Base-by-base conservation (phyloP, 2,797 vertebrate species). In the Tinamus major region DNA sequence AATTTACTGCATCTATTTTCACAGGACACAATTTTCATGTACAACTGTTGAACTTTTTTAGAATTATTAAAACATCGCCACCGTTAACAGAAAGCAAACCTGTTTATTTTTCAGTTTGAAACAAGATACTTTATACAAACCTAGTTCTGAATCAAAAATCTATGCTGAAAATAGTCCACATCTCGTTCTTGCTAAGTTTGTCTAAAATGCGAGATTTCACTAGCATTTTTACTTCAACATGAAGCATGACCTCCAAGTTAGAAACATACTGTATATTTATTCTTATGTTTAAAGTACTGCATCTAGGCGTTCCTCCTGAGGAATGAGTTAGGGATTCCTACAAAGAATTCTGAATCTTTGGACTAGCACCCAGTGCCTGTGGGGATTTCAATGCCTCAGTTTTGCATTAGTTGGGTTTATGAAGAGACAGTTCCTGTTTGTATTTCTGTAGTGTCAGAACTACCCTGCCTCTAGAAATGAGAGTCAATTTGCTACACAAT, bases 201-300 rank as follows among this genome's bases (percentile, higher is more conserved):
- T 83, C 84, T 72, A 82, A 62, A 89, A 80, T 69, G 83, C 23
- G 6, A 91, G 78, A 87, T 67, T 72, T 95, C 80, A 76, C 67
- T 72, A 49, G 59, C 51, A 39, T 90, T 53, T 92, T 39, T 80
- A 95, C 92, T 95, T 97, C 87, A 96, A 83, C 79, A 61, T 95
- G 85, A 96, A 97, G 87, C 85, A 94, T 82, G 74, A 29, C 77
- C 77, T 95, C 81, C 37, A 69, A 86, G 75, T 62, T 64, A 93
- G 7, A 64, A 92, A 61, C 42, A 92, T 31, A 68, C 53, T 18
- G 35, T 31, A n/a, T 93, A 64, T 85, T 10, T 53, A 81, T 88
- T 81, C 77, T 70, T 51, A 77, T 0, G 1, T 80, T 63, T 91
- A 76, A 87, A 89, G 62, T 77, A 56, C 31, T 77, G 33, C 67